Evolutionary conservation across 1,140 invertebrate species (phyloP).

Genomic region (Atopsyche davidsoni): DNA sequence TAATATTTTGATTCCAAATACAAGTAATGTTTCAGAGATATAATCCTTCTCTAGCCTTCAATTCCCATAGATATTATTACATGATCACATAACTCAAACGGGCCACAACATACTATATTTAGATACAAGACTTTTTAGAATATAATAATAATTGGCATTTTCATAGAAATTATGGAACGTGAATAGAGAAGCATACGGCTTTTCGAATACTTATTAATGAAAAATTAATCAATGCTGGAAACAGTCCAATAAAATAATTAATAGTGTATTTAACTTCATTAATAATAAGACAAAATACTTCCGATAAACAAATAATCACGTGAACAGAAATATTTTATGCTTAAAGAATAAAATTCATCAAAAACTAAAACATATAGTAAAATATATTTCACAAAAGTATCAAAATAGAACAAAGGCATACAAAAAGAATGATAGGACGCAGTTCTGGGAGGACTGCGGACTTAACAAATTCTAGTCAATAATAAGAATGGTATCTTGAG

Average conservation of each 20-base stretch:
- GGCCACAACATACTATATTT: constrained; percentile 27
- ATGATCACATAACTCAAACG: constrained; percentile 23
- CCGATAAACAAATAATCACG: constrained; percentile 4
- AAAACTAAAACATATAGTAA: constrained; percentile 23
- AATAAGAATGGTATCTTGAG: constrained; percentile 14
- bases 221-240: constrained; percentile 15
- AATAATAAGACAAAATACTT: not conserved
- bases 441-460: no score
- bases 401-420: constrained; percentile 51
- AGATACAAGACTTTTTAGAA: constrained; percentile 29
- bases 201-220: constrained; percentile 6
- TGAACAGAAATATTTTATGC: not conserved
- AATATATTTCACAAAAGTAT: constrained; percentile 50
- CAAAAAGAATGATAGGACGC: constrained; percentile 31
- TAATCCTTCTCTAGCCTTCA: constrained; percentile 20
- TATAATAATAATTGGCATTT: constrained; percentile 31
- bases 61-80: constrained; percentile 12
- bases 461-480: no score
- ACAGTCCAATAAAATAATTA: constrained; percentile 11
- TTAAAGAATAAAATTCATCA: constrained; percentile 15
- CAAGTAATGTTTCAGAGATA: constrained; percentile 22
- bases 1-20: constrained; percentile 34
- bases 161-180: constrained; percentile 25
- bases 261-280: constrained; percentile 6
- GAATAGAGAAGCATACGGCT: constrained; percentile 16